phyloP scores from a whole-genome alignment of 1,140 invertebrate species.

The Heliothis virescens region DNA sequence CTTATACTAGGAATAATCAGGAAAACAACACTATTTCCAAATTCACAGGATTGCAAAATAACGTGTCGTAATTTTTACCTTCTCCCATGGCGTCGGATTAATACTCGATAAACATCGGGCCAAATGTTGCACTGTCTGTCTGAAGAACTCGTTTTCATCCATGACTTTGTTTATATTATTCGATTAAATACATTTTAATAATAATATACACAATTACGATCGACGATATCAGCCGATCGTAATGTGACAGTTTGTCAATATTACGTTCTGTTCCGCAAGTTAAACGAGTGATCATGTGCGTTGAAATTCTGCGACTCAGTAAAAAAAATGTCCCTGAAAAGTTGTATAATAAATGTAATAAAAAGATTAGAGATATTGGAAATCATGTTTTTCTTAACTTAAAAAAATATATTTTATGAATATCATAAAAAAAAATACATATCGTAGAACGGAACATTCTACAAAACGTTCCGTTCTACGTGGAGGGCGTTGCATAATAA shows the following conservation, averaged over 20 bases:
- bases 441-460: too few relatives aligned
- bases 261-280: slow-evolving; percentile 9
- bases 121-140: slow-evolving; percentile 94
- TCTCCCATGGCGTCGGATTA: slow-evolving; percentile 95
- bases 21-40: slow-evolving; percentile 50
- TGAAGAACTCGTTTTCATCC: slow-evolving; percentile 93
- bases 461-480: too few relatives aligned
- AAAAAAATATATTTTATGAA: too few relatives aligned
- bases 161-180: slow-evolving; percentile 82
- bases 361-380: too few relatives aligned
- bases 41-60: slow-evolving; percentile 66
- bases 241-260: slow-evolving; percentile 60
- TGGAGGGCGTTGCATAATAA: too few relatives aligned
- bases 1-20: not conserved
- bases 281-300: not conserved
- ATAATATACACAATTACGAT: slow-evolving; percentile 54
- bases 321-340: not conserved
- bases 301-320: not conserved
- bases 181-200: slow-evolving; percentile 68
- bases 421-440: too few relatives aligned
- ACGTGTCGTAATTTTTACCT: slow-evolving; percentile 80
- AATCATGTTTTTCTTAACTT: too few relatives aligned
- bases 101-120: slow-evolving; percentile 94
- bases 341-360: too few relatives aligned
- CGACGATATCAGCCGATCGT: slow-evolving; percentile 51